phyloP scores from a whole-genome alignment of 2,113 vertebrate genomes.

The Tragelaphus scriptus region DNA sequence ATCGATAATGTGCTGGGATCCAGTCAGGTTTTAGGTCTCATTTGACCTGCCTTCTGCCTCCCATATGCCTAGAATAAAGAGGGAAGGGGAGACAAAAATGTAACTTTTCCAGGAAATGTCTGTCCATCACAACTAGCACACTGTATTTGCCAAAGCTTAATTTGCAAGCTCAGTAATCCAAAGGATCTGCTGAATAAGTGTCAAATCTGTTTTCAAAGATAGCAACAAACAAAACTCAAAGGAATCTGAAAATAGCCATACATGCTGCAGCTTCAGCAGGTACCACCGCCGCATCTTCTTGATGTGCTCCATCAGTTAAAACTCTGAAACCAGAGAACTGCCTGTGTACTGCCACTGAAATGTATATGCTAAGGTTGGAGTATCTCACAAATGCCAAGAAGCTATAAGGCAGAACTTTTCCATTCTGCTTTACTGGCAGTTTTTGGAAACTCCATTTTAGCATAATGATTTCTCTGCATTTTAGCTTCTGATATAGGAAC shows the following conservation, averaged over 20 bases:
- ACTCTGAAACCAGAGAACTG: not conserved
- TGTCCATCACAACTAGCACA: not conserved
- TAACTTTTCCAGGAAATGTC: conserved; percentile 6
- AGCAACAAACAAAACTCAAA: conserved; percentile 30
- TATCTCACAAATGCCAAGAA: not conserved
- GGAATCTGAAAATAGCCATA: conserved; percentile 36
- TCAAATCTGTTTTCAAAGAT: conserved; percentile 62
- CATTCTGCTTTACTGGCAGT: not conserved
- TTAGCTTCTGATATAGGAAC: not conserved
- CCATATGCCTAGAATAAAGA: not conserved
- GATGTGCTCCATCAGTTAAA: not conserved
- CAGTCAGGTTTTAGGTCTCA: not conserved
- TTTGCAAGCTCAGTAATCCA: conserved; percentile 62
- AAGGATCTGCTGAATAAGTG: conserved; percentile 57
- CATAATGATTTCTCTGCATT: not conserved
- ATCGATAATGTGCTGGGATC: not conserved
- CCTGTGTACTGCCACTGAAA: not conserved
- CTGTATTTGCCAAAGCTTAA: conserved; percentile 52
- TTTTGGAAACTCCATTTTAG: not conserved
- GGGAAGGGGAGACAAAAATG: not conserved
- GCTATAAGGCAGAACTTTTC: not conserved
- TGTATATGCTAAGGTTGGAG: not conserved
- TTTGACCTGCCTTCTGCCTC: not conserved
- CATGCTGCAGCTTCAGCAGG: conserved; percentile 20
- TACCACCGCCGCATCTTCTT: not conserved